phyloP scores from a whole-genome alignment of 2,113 vertebrate genomes.

The Plectropomus leopardus region DNA sequence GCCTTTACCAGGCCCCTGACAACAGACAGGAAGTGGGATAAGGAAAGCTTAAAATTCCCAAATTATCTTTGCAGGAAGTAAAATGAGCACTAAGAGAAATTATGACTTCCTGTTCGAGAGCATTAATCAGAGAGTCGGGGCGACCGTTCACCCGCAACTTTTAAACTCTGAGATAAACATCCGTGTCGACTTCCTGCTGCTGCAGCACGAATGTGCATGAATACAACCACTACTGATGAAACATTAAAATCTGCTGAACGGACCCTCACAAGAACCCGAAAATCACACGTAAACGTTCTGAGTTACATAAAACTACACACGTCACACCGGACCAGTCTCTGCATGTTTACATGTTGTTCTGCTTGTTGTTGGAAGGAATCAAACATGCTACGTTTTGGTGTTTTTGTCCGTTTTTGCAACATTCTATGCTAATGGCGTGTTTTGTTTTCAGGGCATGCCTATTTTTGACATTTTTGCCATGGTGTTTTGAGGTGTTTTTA shows the following conservation, averaged over 20 bases:
- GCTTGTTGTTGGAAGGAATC: too few species aligned
- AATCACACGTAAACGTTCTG: too few species aligned
- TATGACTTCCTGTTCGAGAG: conserved; percentile 19
- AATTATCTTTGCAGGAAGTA: conserved; percentile 38
- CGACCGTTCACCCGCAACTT: background rate
- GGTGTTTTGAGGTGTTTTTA: too few species aligned
- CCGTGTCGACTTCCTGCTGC: conserved; percentile 17
- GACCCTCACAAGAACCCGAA: background rate
- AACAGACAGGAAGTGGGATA: conserved; percentile 32
- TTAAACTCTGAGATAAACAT: background rate
- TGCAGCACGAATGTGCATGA: background rate
- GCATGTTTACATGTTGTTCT: too few species aligned
- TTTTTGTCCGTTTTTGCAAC: too few species aligned
- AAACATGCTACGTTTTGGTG: too few species aligned
- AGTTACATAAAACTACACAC: too few species aligned
- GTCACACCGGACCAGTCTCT: too few species aligned
- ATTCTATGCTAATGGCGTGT: too few species aligned
- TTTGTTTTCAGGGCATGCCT: too few species aligned
- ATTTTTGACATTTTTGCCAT: too few species aligned
- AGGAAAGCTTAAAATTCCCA: conserved; percentile 40
- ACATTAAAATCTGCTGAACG: background rate
- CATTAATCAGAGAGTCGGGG: background rate
- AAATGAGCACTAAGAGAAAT: conserved; percentile 35
- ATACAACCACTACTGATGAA: background rate
- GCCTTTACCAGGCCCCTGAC: background rate